These are phyloP conservation scores for Siphonodentalium dalli DNA, from an alignment of 2,888 invertebrate genomes.

Conservation along the genomic window DNA sequence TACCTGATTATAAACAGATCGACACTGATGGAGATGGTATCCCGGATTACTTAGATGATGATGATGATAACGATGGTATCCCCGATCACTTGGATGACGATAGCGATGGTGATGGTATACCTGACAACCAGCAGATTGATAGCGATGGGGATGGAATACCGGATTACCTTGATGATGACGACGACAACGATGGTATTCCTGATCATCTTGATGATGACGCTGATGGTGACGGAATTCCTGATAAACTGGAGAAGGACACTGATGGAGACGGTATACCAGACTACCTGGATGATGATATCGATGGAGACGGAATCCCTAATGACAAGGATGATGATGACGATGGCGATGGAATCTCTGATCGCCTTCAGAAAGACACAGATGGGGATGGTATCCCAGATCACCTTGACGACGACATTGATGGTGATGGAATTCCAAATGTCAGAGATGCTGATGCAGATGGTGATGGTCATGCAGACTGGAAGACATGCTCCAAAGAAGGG, in stretches of 20 bases:
- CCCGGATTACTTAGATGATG: constrained; percentile 47
- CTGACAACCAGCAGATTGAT: constrained; percentile 41
- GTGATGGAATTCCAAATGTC: constrained; percentile 47
- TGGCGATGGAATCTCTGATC: constrained; percentile 41
- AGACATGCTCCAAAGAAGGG: too few relatives aligned
- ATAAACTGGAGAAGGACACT: too few relatives aligned
- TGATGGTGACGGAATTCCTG: constrained; percentile 48
- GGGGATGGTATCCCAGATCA: constrained; percentile 46
- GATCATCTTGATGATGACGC: constrained; percentile 49
- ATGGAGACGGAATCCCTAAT: constrained; percentile 45
- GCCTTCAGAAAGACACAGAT: constrained; percentile 37
- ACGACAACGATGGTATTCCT: constrained; percentile 57
- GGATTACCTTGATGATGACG: constrained; percentile 49
- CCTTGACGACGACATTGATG: constrained; percentile 36
- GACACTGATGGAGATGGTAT: constrained; percentile 55
- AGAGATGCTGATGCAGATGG: too few relatives aligned
- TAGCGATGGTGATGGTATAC: constrained; percentile 48
- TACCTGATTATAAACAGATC: too few relatives aligned
- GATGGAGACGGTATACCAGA: constrained; percentile 51
- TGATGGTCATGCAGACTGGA: too few relatives aligned
- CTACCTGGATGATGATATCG: constrained; percentile 37
- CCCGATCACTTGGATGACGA: constrained; percentile 43
- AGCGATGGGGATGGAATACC: constrained; percentile 59
- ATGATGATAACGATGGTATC: constrained; percentile 53
- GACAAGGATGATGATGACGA: constrained; percentile 38